Base-by-base conservation (phyloP, 2,888 invertebrate genomes). In the Xylophagus ater region DNA sequence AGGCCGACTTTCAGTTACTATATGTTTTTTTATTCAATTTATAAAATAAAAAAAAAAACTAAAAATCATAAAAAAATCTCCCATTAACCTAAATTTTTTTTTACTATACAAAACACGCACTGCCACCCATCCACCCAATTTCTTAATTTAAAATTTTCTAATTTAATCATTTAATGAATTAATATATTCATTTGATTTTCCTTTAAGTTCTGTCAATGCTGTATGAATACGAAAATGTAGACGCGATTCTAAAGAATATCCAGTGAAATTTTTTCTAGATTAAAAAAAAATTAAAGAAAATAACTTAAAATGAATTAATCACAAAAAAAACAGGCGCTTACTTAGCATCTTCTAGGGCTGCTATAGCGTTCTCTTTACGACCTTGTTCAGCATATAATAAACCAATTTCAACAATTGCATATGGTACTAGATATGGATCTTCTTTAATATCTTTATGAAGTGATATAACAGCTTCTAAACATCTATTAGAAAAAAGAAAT, bases 161-260 rank as follows among this genome's bases (percentile, higher is more conserved):
- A n/a, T 28, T 23, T 37, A 39, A 7, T 44, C 44, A 8, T 19
- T 20, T 8, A 38, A 17, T 6, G 41, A 31, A 35, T 44, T 44
- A 21, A 42, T 45, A 32, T 43, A 39, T 36, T 42, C 41, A 14
- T 21, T 34, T 7, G 36, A 34, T 43, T 40, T 43, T 10, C 43
- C 45, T 34, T 55, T 58, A 0, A 60, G 46, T 31, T 59, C 58
- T 40, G 55, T 55, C 15, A 80, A 56, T 32, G 78, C 78, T 0
- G 87, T 80, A 58, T 93, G 90, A 47, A 92, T 81, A 50, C 87
- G 75, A 65, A 93, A 92, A 60, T 90, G 90, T 13, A 93, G 69
- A 25, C 92, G 72, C 1, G 90, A 88, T 58, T 93, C 92, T 49
- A 93, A 62, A 1, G 82, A 76, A 60, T 89, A 93, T 3, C 87